phyloP scores from a whole-genome alignment of 2,797 vertebrate genomes.

The Simalia tracyae region DNA sequence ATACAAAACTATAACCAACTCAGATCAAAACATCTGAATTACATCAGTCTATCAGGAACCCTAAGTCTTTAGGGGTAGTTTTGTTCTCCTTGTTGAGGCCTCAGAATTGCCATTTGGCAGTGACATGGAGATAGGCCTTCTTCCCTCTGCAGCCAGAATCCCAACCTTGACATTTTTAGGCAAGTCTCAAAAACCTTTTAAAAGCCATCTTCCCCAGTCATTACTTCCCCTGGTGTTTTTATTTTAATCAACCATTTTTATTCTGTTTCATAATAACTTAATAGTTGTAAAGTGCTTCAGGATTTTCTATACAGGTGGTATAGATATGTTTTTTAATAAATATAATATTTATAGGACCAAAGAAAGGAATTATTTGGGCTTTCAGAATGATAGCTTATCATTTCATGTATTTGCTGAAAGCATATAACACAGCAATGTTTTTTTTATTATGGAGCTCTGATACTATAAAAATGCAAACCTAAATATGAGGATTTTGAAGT shows the following conservation, averaged over 20 bases:
- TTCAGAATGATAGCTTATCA: background rate
- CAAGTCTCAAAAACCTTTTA: background rate
- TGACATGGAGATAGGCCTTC: too few relatives aligned
- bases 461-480: background rate
- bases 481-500: background rate
- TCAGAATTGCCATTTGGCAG: too few relatives aligned
- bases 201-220: background rate
- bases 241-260: background rate
- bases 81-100: too few relatives aligned
- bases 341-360: background rate
- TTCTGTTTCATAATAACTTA: background rate
- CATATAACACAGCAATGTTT: background rate
- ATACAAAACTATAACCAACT: background rate
- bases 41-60: too few relatives aligned
- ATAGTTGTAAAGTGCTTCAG: background rate
- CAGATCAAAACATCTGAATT: too few relatives aligned
- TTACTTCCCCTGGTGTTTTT: background rate
- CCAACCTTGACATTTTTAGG: background rate
- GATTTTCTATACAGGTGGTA: background rate
- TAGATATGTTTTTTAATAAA: background rate
- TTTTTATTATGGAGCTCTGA: background rate
- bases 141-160: background rate
- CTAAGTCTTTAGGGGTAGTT: too few relatives aligned
- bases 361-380: background rate
- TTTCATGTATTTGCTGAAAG: background rate